Conservation (phyloP, 2,797 vertebrate genomes). For the Molothrus ater region DNA sequence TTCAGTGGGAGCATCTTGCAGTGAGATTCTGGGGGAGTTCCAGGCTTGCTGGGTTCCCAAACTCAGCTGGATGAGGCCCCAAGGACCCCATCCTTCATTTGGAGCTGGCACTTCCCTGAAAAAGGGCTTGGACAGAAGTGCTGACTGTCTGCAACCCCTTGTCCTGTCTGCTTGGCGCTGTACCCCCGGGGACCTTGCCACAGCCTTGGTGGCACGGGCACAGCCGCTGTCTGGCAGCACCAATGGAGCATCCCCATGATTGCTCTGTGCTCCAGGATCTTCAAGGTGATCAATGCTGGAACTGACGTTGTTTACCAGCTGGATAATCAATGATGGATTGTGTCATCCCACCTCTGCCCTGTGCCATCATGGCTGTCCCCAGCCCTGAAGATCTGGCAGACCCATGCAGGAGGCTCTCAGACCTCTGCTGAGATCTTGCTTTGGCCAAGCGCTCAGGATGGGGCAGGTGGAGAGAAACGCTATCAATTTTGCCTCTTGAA, state of each 20-base stretch:
- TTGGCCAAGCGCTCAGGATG: rapidly evolving
- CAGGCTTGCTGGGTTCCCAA: background rate
- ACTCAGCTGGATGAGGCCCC: background rate
- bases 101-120: background rate
- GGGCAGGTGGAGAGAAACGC: background rate
- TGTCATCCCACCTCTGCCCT: background rate
- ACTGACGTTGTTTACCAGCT: background rate
- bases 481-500: slow-evolving; percentile 59
- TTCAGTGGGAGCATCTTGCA: background rate
- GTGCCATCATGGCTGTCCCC: background rate
- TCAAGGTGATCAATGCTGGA: background rate
- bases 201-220: background rate
- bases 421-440: background rate
- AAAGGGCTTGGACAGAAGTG: background rate
- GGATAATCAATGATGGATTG: background rate
- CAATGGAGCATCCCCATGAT: background rate
- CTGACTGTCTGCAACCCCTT: background rate
- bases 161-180: background rate
- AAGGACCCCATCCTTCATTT: background rate
- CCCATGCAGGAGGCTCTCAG: background rate
- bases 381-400: background rate
- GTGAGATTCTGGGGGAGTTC: rapidly evolving
- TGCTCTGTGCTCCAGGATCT: background rate
- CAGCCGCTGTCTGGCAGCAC: background rate
- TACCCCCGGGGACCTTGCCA: rapidly evolving